phyloP scores from a whole-genome alignment of 1,140 invertebrate genomes.

The Drosophila bocki region DNA sequence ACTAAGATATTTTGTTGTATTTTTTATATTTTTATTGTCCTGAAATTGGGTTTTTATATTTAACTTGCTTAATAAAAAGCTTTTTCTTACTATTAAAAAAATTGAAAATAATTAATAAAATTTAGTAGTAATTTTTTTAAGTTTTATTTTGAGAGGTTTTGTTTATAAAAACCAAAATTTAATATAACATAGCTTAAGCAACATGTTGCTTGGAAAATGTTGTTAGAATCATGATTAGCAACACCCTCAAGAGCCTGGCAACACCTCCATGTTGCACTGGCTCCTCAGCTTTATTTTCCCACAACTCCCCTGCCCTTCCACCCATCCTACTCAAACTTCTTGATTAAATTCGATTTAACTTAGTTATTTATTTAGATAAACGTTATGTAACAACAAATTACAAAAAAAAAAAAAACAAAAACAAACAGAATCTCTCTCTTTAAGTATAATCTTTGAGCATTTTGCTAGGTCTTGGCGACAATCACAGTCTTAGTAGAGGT shows the following conservation, averaged over 20 bases:
- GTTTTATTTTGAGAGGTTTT: no score
- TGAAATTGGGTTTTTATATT: background rate
- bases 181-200: no score
- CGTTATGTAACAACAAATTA: slow-evolving; percentile 2
- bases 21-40: background rate
- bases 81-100: background rate
- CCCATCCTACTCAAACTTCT: background rate
- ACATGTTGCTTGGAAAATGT: background rate
- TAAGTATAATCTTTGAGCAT: slow-evolving; percentile 26
- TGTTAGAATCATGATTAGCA: background rate
- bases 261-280: background rate
- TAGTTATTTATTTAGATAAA: slow-evolving; percentile 32
- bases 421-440: slow-evolving; percentile 27
- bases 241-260: background rate
- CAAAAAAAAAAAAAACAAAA: slow-evolving; percentile 37
- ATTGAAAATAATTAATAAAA: no score
- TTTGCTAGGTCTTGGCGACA: slow-evolving; percentile 37
- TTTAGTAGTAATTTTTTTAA: no score
- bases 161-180: background rate
- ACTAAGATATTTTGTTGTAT: background rate
- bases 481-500: slow-evolving; percentile 51
- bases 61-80: background rate
- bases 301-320: background rate
- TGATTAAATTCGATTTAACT: slow-evolving; percentile 6
- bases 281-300: background rate